These are phyloP conservation scores for Agrochola litura DNA, from an alignment of 2,888 invertebrate genomes.

Conservation along the genomic window DNA sequence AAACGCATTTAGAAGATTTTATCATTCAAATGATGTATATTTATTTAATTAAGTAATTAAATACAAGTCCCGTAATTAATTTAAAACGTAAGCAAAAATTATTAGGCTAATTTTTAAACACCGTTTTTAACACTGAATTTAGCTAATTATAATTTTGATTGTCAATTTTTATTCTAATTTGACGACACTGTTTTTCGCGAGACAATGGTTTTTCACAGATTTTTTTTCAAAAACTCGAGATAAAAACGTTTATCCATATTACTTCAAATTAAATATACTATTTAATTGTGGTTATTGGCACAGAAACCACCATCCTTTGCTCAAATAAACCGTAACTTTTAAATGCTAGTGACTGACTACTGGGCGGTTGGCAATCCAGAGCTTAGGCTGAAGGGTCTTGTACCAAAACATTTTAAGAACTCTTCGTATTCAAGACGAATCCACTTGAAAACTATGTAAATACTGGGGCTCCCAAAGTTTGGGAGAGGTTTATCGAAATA, in stretches of 20 bases:
- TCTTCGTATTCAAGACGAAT: conserved; percentile 47
- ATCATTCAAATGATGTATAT: not conserved
- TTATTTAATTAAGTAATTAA: not conserved
- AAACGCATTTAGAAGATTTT: not conserved
- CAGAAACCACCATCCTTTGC: not conserved
- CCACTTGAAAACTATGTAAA: conserved; percentile 57
- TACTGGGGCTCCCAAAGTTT: conserved; percentile 51
- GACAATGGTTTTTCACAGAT: not conserved
- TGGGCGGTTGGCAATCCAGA: conserved; percentile 10
- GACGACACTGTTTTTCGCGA: not conserved
- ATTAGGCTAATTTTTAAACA: not conserved
- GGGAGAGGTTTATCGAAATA: not conserved
- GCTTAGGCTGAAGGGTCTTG: conserved; percentile 17
- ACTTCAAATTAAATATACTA: not conserved
- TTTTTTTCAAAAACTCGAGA: not conserved
- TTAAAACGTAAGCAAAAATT: not conserved
- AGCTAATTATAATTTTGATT: too few relatives aligned
- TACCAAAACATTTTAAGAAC: conserved; percentile 66
- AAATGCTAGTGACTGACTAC: conserved; percentile 9
- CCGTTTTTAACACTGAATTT: not conserved
- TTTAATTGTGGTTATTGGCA: not conserved
- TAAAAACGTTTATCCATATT: not conserved
- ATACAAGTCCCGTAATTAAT: not conserved
- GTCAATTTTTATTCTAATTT: not conserved
- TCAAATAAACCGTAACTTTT: not conserved